Conservation (phyloP, 2,888 invertebrate species). For the Clistopyga incitator region DNA sequence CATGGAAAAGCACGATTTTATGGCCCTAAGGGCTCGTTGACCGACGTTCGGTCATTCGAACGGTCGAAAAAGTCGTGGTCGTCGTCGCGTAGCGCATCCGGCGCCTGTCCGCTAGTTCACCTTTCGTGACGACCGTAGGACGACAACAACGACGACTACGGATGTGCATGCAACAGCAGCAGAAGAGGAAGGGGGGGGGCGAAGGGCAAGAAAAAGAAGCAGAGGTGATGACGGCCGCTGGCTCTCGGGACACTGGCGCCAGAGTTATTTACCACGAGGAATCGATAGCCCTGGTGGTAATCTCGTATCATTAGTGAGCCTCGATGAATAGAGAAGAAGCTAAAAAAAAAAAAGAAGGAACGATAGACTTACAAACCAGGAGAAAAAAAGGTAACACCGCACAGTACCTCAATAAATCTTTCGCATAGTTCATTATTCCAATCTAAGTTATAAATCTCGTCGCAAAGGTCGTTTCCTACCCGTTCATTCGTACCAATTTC, state of each 20-base stretch:
- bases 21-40: conserved; percentile 56
- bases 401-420: conserved; percentile 38
- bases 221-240: conserved; percentile 1
- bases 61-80: conserved; percentile 50
- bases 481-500: not conserved
- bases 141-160: conserved; percentile 1
- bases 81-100: conserved; percentile 7
- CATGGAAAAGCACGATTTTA: conserved; percentile 62
- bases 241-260: conserved; percentile 75
- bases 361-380: not conserved
- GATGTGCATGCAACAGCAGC: conserved; percentile 17
- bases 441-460: conserved; percentile 59
- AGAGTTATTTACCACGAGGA: conserved; percentile 73
- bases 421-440: conserved; percentile 56
- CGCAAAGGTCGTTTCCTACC: conserved; percentile 5
- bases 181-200: no score
- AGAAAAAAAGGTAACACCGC: conserved; percentile 28
- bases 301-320: conserved; percentile 65
- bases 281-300: conserved; percentile 65
- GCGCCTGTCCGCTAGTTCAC: conserved; percentile 37
- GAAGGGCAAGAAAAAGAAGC: not conserved
- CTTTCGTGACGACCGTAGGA: conserved; percentile 37
- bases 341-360: conserved; percentile 40
- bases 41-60: conserved; percentile 50
- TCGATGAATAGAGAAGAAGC: conserved; percentile 56